Base-by-base conservation (phyloP, 2,797 vertebrate species). In the Enteromius thamalakanensis region DNA sequence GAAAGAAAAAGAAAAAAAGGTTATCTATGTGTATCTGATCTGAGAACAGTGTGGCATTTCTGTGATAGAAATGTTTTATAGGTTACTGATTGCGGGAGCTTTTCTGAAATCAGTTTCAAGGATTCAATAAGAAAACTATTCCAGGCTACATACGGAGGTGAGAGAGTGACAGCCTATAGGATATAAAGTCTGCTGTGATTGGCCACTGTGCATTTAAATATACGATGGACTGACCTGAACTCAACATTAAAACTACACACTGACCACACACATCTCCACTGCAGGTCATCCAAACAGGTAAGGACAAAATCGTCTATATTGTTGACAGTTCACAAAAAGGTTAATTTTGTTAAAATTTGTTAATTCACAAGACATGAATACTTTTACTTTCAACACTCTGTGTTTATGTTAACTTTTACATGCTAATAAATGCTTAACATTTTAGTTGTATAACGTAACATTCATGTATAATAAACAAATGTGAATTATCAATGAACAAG, bases 201-300 rank as follows among this genome's bases (percentile, higher is more conserved):
- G 87, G 87, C 12, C 51, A 45, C 32, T 47, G 60, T 83, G 65
- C 17, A 37, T 51, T 51, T 7, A 82, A 84, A 55, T 40, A 53
- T 34, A 49, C 55, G 11, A 79, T 10, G 29, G 58, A 82, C 34
- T 79, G 55, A 45, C 12, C 40, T 23, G 40, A 72, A 15, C 62
- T 3, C 62, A 80, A 62, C n/a, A 75, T 83, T 80, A 83, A 82
- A 74, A 45, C 7, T 67, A 40, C 14, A 49, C 53, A 60, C 37
- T 19, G 21, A 71, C 34, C 32, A 74, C 32, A 34, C 42, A 8
- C 8, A 68, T 4, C 51, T 74, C 72, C n/a, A 47, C 70, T 34
- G 29, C 60, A 76, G 40, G 34, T 62, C 70, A 55, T 64, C 68
- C 64, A 76, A 62, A 51, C 53, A 79, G 87, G 85, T 88, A 86